Percentiles rank a stretch among this genome's conserved stretches.
Conservation (phyloP, 2,113 vertebrate genomes). For the Barnardius zonarius region DNA sequence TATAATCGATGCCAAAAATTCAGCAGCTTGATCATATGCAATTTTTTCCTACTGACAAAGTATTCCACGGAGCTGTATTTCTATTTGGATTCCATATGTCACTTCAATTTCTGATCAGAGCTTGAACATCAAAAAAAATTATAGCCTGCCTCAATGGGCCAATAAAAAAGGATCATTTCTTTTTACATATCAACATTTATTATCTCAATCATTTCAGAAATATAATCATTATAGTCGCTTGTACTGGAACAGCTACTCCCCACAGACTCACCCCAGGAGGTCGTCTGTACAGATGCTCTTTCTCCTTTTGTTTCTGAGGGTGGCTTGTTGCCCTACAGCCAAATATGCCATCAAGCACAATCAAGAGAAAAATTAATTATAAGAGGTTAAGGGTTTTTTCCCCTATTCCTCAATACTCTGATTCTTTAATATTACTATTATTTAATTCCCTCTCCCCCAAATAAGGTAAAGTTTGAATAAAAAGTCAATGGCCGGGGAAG, state of each 20-base stretch:
- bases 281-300: background rate
- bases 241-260: slow-evolving; percentile 30
- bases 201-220: slow-evolving; percentile 49
- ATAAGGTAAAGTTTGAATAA: background rate
- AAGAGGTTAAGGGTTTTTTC: fast-evolving
- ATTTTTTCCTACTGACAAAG: slow-evolving; percentile 53
- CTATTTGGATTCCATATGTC: slow-evolving; percentile 66
- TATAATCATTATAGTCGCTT: slow-evolving; percentile 13
- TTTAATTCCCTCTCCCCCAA: background rate
- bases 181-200: slow-evolving; percentile 56
- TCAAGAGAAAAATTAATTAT: slow-evolving; percentile 16
- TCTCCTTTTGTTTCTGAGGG: background rate
- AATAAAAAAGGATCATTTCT: slow-evolving; percentile 49
- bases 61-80: slow-evolving; percentile 53
- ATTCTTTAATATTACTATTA: background rate
- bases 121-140: slow-evolving; percentile 39
- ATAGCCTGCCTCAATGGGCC: slow-evolving; percentile 33
- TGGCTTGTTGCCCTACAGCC: background rate
- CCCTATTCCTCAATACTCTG: background rate
- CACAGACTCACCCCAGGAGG: background rate
- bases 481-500: background rate
- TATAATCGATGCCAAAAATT: slow-evolving; percentile 52
- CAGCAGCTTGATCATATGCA: slow-evolving; percentile 5
- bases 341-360: background rate
- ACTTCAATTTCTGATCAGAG: slow-evolving; percentile 63